These are phyloP conservation scores for Myotis lucifugus DNA, from an alignment of 2,113 vertebrate species.

Conservation along the genomic window DNA sequence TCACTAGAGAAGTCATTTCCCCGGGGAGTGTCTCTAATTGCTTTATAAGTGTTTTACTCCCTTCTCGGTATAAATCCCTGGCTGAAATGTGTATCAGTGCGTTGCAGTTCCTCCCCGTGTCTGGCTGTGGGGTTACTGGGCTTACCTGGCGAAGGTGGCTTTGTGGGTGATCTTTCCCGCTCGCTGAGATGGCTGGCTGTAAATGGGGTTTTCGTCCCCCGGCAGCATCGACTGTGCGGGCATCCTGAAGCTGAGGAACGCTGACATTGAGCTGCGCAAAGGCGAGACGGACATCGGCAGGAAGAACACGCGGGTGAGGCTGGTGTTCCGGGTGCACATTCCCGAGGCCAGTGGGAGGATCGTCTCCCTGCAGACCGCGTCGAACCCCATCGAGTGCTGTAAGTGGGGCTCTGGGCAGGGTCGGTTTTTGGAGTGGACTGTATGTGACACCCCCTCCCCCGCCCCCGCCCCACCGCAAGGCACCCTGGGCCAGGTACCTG, in stretches of 20 bases:
- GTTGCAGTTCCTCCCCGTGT: rapidly evolving
- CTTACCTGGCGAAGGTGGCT: rapidly evolving
- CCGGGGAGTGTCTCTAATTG: background rate
- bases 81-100: rapidly evolving
- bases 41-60: background rate
- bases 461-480: rapidly evolving
- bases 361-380: conserved; percentile 94
- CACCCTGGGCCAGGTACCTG: background rate
- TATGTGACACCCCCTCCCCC: rapidly evolving
- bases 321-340: conserved; percentile 96
- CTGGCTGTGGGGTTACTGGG: background rate
- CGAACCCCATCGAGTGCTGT: conserved; percentile 98
- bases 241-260: conserved; percentile 97
- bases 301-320: conserved; percentile 96
- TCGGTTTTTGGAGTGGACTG: rapidly evolving
- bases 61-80: background rate
- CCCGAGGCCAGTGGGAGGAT: conserved; percentile 92
- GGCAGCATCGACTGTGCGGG: conserved; percentile 97
- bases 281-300: conserved; percentile 98
- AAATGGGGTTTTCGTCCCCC: background rate
- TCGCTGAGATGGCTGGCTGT: rapidly evolving
- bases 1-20: background rate
- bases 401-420: conserved; percentile 77
- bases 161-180: background rate
- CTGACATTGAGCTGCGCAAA: conserved; percentile 97